These are phyloP conservation scores for Suricata suricatta DNA, from an alignment of 2,113 vertebrate species.

Conservation along the genomic window DNA sequence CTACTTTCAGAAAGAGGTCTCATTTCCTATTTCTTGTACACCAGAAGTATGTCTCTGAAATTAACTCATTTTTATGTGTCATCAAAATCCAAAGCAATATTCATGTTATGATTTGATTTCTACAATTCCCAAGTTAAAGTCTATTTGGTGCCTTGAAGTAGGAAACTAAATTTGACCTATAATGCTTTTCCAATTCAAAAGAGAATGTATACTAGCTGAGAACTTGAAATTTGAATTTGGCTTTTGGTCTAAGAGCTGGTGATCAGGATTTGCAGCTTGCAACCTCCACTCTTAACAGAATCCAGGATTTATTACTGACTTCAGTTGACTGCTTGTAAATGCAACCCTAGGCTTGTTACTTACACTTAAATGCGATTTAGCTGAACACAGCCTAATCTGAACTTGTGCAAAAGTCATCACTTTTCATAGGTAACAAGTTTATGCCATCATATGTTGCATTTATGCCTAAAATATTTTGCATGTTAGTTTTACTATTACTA, in stretches of 20 bases:
- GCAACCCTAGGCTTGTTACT: background rate
- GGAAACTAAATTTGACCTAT: background rate
- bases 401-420: background rate
- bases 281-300: background rate
- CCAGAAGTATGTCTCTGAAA: conserved; percentile 30
- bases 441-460: background rate
- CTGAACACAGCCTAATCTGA: conserved; percentile 8
- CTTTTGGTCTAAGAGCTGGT: conserved; percentile 7
- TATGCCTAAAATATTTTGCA: background rate
- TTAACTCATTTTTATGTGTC: conserved; percentile 42
- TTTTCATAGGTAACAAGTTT: background rate
- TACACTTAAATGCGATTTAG: background rate
- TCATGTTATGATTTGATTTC: background rate
- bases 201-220: background rate
- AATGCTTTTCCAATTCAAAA: background rate
- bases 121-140: background rate
- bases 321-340: background rate
- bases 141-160: background rate
- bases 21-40: conserved; percentile 23
- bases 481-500: background rate
- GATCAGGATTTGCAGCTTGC: conserved; percentile 14
- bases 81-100: conserved; percentile 36
- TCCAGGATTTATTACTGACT: conserved; percentile 5
- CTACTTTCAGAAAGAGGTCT: conserved; percentile 61
- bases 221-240: conserved; percentile 22